These are phyloP conservation scores for Lepidochrysops patricia DNA, from an alignment of 2,888 invertebrate species.

Conservation along the genomic window DNA sequence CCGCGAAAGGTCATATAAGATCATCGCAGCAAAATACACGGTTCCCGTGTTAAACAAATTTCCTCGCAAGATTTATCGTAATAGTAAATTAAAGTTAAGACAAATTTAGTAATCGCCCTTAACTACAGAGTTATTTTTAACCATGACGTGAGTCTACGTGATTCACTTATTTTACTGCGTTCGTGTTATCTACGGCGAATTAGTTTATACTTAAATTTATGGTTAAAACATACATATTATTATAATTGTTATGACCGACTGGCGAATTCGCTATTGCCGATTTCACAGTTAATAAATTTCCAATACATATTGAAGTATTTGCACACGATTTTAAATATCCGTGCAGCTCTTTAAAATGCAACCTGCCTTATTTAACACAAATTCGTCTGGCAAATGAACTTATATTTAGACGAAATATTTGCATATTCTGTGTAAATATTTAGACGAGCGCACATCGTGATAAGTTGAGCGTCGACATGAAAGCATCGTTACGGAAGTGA, in stretches of 20 bases:
- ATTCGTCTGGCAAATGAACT: too few relatives aligned
- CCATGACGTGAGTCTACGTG: background rate
- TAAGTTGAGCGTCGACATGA: background rate
- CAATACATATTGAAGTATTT: too few relatives aligned
- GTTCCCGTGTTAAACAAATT: background rate
- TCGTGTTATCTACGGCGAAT: background rate
- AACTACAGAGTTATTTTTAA: background rate
- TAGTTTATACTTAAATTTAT: background rate
- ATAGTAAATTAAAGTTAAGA: background rate
- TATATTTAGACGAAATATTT: background rate
- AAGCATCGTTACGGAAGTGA: conserved; percentile 2
- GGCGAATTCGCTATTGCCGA: too few relatives aligned
- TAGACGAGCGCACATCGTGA: background rate
- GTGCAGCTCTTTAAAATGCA: too few relatives aligned
- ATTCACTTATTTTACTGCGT: background rate
- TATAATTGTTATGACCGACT: background rate
- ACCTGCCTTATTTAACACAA: too few relatives aligned
- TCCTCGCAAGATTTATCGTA: background rate
- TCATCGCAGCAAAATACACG: too few relatives aligned
- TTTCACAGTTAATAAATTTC: too few relatives aligned
- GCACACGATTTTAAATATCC: too few relatives aligned
- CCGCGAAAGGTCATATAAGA: too few relatives aligned
- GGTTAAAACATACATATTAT: background rate
- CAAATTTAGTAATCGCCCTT: background rate
- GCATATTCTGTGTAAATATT: background rate